These are phyloP conservation scores for Ibidorhyncha struthersii DNA, from an alignment of 2,113 vertebrate genomes.

Conservation along the genomic window DNA sequence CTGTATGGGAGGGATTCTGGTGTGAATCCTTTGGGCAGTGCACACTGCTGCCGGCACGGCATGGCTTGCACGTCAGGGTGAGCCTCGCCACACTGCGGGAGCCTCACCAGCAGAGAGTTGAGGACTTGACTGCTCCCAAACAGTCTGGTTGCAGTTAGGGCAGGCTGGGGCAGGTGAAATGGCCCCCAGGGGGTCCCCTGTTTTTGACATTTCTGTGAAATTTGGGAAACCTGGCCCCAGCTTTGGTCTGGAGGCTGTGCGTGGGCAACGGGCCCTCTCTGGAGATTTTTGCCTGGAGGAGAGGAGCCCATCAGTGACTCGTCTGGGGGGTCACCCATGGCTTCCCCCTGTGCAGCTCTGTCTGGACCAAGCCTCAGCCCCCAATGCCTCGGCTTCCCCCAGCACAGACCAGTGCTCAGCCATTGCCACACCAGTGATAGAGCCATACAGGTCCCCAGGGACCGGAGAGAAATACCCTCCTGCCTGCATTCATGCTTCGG, in stretches of 20 bases:
- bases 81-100: accelerated
- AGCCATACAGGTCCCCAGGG: accelerated
- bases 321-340: accelerated
- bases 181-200: background rate
- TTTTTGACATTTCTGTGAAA: background rate
- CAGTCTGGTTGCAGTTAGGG: background rate
- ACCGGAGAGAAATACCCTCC: background rate
- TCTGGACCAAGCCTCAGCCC: background rate
- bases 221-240: background rate
- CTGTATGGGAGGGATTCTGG: background rate
- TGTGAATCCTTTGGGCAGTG: accelerated
- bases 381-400: accelerated
- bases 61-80: accelerated
- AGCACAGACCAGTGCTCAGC: background rate
- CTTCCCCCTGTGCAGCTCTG: background rate
- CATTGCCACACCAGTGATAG: background rate
- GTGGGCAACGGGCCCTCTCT: background rate
- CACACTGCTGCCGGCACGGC: background rate
- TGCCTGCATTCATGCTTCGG: background rate
- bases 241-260: background rate
- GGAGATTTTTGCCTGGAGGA: background rate
- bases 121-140: background rate
- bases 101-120: background rate
- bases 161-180: background rate
- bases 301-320: background rate